Evolutionary conservation across 2,888 invertebrate genomes (phyloP), one percentile per base, ranked within the genome.

Genomic region (Stramonita haemastoma): DNA sequence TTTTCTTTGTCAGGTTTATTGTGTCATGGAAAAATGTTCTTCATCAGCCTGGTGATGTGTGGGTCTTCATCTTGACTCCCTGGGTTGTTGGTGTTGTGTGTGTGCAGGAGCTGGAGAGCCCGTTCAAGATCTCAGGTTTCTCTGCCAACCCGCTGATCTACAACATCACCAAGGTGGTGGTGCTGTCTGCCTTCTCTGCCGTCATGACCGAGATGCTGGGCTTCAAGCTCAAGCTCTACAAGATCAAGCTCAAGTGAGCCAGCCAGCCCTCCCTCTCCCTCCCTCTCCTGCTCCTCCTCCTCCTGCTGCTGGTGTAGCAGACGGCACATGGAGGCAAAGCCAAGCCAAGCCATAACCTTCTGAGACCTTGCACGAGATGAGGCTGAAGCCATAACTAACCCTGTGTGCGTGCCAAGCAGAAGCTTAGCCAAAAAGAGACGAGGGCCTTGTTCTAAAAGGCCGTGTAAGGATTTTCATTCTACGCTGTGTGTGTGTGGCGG

Each of bases 191-290:
- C 1, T 97, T 99, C 87, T 99, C 99, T 0, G 99, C 99, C 11
- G 98, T 99, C 34, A 97, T 99, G n/a, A 99, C 99, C 6, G 99
- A 99, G 96, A 97, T 99, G 96, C 97, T 99, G 89, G 99, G 99
- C 88, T 99, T 99, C 96, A 99, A 99, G 96, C 97, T 99, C 91
- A 99, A 99, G 96, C 96, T 99, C 86, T 98, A 99, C 96, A 99
- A 99, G 97, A 98, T 99, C 94, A 99, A 99, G 97, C 91, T 96
- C 22, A 94, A 93, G 32, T 86, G 86, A 73, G 11, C 29, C 26
- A n/a, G n/a, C 17, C 8, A 26, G 22, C 22, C 15, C 22, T 77
- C 22, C 17, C 32, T 8, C 8, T 83, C 22, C 22, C 83, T 15
- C 17, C 5, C 17, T 83, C n/a, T 29, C 79, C 66, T 66, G 5